Base-by-base conservation (phyloP, 2,113 vertebrate genomes). In the Oplegnathus fasciatus region DNA sequence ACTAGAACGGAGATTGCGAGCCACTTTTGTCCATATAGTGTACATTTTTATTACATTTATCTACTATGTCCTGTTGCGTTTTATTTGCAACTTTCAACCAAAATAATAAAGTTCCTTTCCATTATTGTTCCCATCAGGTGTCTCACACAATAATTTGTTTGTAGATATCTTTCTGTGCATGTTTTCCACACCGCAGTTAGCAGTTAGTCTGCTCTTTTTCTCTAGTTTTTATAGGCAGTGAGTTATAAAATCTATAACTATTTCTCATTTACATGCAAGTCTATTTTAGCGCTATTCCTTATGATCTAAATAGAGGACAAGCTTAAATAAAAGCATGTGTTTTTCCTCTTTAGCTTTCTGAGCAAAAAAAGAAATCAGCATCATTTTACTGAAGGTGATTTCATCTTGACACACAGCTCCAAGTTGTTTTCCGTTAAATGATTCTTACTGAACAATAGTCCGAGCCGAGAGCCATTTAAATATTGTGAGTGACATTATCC, bases 401-500 rank as follows among this genome's bases (percentile, higher is more conserved):
- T 75, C 26, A 32, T 34, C 37, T 61, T 75, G 80, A 66, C 57
- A 55, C n/a, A 30, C 18, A 55, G 37, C 69, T 67, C 10, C 9
- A 57, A 37, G 6, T 20, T 55, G 4, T 67, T 58, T 68, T 64
- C 22, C 50, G 18, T 42, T 37, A 8, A 61, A 40, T 22, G 28
- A 55, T 32, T 68, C 18, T 44, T n/a, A 32, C 28, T 26, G 54
- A 42, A 82, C 42, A 81, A 77, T 32, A 72, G 71, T 64, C 72
- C 0, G 4, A 77, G 26, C 20, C 1, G 4, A 55, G 22, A 61
- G 30, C 0, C 2, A 80, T 42, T 71, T 26, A 61, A 42, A 65
- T 84, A 55, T 11, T 66, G 18, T 58, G 48, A 82, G 40, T 57
- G 37, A 70, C 22, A 88, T 80, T 57, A 77, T 58, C 48, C 40